Percentiles rank a stretch among this genome's conserved stretches.
These are phyloP conservation scores for Alviniconcha strummeri DNA, from an alignment of 2,888 invertebrate species.

Conservation along the genomic window DNA sequence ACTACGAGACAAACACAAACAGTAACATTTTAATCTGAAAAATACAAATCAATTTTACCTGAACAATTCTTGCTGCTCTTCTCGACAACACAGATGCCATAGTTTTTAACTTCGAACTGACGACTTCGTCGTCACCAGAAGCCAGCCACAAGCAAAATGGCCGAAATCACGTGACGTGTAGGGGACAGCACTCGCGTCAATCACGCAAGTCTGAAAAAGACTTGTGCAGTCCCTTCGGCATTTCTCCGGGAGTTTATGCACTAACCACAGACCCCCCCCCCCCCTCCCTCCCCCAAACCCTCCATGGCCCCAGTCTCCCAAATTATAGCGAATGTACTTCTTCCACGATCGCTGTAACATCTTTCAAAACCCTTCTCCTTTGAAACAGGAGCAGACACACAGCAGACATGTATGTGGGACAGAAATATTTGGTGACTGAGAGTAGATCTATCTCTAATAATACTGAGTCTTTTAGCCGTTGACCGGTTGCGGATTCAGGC, in stretches of 20 bases:
- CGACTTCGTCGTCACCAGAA: constrained; percentile 31
- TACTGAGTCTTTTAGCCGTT: too few relatives aligned
- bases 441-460: too few relatives aligned
- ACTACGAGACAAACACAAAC: neutral
- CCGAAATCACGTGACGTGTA: constrained; percentile 40
- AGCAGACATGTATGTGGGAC: too few relatives aligned
- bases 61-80: constrained; percentile 33
- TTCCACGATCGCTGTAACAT: neutral
- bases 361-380: too few relatives aligned
- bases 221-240: too few relatives aligned
- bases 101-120: constrained; percentile 24
- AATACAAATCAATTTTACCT: constrained; percentile 26
- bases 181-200: constrained; percentile 18
- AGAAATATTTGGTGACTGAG: too few relatives aligned
- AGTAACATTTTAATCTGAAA: neutral
- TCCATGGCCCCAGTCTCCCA: neutral
- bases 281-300: too few relatives aligned
- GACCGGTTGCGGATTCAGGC: too few relatives aligned
- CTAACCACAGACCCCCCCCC: neutral
- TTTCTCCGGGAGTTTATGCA: neutral
- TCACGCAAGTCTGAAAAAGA: too few relatives aligned
- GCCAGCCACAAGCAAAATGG: constrained; percentile 37
- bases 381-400: too few relatives aligned
- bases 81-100: constrained; percentile 43
- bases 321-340: neutral